Percentiles rank a stretch among this genome's conserved stretches.
Conservation (phyloP, 2,888 invertebrate genomes). For the Pelosia muscerda region DNA sequence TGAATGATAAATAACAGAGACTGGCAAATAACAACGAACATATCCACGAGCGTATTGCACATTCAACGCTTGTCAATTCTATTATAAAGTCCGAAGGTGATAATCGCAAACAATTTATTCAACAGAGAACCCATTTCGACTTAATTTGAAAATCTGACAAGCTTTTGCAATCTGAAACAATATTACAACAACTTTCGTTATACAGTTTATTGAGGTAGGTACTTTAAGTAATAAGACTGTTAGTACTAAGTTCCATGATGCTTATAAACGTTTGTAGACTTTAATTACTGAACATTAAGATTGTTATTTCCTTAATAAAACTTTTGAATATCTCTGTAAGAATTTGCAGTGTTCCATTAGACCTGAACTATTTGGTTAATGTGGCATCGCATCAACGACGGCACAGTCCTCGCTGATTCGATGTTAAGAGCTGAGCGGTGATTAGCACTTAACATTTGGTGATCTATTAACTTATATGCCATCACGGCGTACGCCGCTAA, state of each 20-base stretch:
- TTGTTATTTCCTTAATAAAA: background rate
- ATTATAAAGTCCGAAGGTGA: constrained; percentile 22
- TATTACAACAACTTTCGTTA: background rate
- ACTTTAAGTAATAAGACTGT: background rate
- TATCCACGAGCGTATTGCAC: constrained; percentile 12
- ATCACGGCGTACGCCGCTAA: background rate
- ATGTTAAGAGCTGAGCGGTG: background rate
- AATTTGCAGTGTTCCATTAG: background rate
- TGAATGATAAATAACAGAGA: background rate
- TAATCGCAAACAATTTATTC: constrained; percentile 22
- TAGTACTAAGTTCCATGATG: background rate
- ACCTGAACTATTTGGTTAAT: constrained; percentile 1
- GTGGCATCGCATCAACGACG: background rate
- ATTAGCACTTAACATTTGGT: constrained; percentile 1
- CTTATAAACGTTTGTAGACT: background rate
- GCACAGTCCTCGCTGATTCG: background rate
- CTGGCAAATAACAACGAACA: background rate
- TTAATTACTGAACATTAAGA: background rate
- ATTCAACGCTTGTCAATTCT: constrained; percentile 9
- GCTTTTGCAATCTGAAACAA: constrained; percentile 7
- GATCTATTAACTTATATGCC: constrained; percentile 8
- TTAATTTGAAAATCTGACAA: constrained; percentile 22
- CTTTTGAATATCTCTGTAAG: background rate
- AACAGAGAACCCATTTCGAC: constrained; percentile 21
- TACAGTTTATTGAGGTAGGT: background rate